Evolutionary conservation across 2,797 vertebrate genomes (phyloP).

Genomic region (Aphelocoma californica): DNA sequence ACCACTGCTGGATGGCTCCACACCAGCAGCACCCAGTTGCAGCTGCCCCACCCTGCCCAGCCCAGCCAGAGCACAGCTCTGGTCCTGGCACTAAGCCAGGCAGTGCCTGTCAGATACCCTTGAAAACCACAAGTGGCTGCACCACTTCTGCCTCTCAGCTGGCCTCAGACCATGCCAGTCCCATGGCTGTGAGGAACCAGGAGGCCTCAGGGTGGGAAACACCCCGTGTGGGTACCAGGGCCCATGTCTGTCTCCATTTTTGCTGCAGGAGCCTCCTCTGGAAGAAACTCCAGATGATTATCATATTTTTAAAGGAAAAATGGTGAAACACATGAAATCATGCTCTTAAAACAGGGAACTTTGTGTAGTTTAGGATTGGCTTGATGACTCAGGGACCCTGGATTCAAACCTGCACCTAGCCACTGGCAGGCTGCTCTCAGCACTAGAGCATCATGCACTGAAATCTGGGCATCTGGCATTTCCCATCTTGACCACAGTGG

Average conservation of each 20-base stretch:
- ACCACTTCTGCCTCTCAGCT: not conserved
- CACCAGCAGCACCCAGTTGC: not conserved
- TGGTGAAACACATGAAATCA: not conserved
- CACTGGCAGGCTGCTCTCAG: not conserved
- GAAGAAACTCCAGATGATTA: not conserved
- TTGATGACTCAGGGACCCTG: not conserved
- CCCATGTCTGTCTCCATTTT: not conserved
- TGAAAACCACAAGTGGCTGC: not conserved
- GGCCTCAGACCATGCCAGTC: not conserved
- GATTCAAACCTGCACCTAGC: not conserved
- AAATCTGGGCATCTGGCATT: not conserved
- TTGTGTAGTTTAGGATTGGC: not conserved
- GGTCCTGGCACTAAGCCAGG: not conserved
- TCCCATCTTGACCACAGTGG: not conserved
- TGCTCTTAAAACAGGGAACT: not conserved
- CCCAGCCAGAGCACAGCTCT: not conserved
- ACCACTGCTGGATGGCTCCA: not conserved
- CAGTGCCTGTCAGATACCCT: not conserved
- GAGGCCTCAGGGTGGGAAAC: not conserved
- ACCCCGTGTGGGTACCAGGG: accelerated
- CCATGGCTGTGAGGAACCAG: not conserved
- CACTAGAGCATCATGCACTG: accelerated
- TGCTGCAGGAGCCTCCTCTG: accelerated
- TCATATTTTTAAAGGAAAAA: not conserved
- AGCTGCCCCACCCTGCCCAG: not conserved